Evolutionary conservation across 2,113 vertebrate genomes (phyloP), one percentile per base, ranked within the genome.

Genomic region (Haemorhous mexicanus): DNA sequence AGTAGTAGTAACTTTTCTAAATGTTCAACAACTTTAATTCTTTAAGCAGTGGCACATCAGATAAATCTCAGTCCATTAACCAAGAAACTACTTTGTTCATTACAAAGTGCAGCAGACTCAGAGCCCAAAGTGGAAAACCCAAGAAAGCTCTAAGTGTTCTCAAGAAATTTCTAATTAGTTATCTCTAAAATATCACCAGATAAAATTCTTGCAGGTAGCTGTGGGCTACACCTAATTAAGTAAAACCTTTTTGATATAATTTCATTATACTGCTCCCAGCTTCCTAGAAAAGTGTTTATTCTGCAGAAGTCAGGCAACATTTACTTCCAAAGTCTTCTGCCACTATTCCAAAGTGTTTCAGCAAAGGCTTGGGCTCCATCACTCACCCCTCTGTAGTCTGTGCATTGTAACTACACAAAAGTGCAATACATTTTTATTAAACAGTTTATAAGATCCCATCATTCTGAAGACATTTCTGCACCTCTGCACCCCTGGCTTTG

Each of bases 1-100:
- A 66, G 62, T 24, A 66, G 62, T 24, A 80, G 75, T 50, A 95
- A 96, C 89, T 95, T 95, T 58, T 55, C 39, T 30, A 87, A 72
- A 59, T 8, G 17, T 77, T 70, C 63, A 79, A 68, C 43, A 74
- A 89, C 62, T 91, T 79, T 5, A 35, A 84, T 79, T 87, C 78
- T 82, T 89, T 73, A 90, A 75, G 90, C 62, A 83, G 20, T 37
- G 77, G 6, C 66, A 62, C 62, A 84, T 49, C 41, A 82, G 80
- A 72, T 43, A 69, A 75, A 87, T 52, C 43, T 50, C 80, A 82
- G 68, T 23, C 69, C 39, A 19, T 46, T 90, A 80, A 75, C 27
- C 67, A 43, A 46, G 39, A 62, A 87, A 35, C n/a, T 1, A 27
- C n/a, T 58, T 49, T 33, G 4, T 18, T 66, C 56, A 20, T 32